Evolutionary conservation across 2,113 vertebrate genomes (phyloP).

Genomic region (Vulpes lagopus): DNA sequence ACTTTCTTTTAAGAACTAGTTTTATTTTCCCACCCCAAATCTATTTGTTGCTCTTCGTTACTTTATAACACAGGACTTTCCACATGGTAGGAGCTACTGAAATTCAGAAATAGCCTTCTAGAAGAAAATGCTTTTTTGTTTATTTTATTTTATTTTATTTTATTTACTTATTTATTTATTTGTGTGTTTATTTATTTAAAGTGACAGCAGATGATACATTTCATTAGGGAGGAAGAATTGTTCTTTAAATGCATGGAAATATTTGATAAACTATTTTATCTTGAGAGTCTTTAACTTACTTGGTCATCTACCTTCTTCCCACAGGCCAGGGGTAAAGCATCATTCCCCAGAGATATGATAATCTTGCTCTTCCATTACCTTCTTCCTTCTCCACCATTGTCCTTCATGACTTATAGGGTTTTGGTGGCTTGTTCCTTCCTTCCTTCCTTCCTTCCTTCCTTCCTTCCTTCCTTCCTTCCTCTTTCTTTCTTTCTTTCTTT

Average conservation of each 20-base stretch:
- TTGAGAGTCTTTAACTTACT: background rate
- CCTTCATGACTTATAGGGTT: background rate
- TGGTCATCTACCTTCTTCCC: background rate
- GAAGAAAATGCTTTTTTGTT: background rate
- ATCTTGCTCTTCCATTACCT: background rate
- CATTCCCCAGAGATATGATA: background rate
- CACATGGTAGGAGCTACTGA: background rate
- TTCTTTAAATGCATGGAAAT: background rate
- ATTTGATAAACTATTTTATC: background rate
- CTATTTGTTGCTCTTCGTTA: background rate
- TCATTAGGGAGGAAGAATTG: background rate
- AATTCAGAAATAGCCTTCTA: background rate
- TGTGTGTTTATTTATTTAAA: background rate
- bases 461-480: no score
- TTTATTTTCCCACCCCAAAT: background rate
- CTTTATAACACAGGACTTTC: background rate
- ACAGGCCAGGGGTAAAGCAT: background rate
- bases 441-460: no score
- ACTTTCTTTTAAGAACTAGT: background rate
- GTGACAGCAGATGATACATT: background rate
- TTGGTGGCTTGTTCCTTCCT: no score
- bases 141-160: background rate
- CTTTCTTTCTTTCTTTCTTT: background rate
- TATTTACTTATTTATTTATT: no score
- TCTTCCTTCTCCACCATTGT: background rate